These are phyloP conservation scores for Orycteropus afer DNA, from an alignment of 2,113 vertebrate genomes.

Conservation along the genomic window DNA sequence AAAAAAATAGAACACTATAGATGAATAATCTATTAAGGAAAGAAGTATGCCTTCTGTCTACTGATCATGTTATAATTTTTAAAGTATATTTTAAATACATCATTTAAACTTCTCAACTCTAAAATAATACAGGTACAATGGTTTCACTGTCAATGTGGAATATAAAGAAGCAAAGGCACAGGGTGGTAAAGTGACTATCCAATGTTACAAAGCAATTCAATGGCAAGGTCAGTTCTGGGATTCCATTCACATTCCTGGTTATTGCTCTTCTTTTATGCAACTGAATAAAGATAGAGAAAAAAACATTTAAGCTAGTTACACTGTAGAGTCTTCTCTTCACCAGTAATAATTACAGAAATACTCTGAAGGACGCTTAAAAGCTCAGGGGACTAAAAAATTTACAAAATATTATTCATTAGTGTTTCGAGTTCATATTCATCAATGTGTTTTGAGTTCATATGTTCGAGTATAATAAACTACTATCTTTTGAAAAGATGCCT, in stretches of 20 bases:
- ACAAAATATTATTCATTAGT: background rate
- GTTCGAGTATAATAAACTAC: background rate
- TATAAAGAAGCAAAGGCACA: background rate
- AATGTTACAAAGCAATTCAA: slow-evolving; percentile 2
- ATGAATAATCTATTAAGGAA: background rate
- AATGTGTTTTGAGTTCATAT: background rate
- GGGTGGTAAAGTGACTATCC: background rate
- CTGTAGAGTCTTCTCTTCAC: background rate
- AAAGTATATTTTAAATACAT: background rate
- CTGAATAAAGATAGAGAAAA: background rate
- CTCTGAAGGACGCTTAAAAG: background rate
- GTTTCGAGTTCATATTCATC: slow-evolving; percentile 10
- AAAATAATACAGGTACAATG: background rate
- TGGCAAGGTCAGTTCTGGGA: background rate
- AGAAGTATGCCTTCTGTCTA: slow-evolving; percentile 7
- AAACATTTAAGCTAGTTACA: slow-evolving; percentile 28
- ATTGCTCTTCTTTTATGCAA: background rate
- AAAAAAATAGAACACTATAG: background rate
- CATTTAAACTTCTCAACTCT: slow-evolving; percentile 26
- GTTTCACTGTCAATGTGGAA: background rate
- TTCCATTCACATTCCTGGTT: background rate
- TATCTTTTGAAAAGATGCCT: slow-evolving; percentile 23
- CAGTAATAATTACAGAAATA: slow-evolving; percentile 18
- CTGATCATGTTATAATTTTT: background rate
- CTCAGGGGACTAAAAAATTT: slow-evolving; percentile 29